Conservation (phyloP, 2,888 invertebrate genomes). For the Monopis laevigella region DNA sequence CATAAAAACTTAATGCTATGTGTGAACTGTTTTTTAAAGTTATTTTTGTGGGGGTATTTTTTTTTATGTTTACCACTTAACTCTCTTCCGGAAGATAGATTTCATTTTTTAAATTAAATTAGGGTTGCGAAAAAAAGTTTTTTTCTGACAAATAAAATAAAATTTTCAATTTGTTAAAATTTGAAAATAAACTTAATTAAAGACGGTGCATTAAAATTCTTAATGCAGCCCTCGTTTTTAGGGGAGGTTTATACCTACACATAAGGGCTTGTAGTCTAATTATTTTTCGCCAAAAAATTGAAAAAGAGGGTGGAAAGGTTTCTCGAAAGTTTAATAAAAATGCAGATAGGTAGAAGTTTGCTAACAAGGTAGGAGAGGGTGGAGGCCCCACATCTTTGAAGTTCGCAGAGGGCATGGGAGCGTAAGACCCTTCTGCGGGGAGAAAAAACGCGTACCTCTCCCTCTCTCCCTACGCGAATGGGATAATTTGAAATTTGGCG, state of each 20-base stretch:
- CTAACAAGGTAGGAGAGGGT: conserved; percentile 33
- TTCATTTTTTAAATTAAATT: too few relatives aligned
- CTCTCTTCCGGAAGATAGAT: conserved; percentile 35
- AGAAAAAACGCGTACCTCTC: too few relatives aligned
- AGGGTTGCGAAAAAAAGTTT: too few relatives aligned
- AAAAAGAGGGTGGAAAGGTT: conserved; percentile 28
- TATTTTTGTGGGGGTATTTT: conserved; percentile 21
- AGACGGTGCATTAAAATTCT: background rate
- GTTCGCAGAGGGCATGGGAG: conserved; percentile 27
- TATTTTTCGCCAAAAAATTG: conserved; percentile 25
- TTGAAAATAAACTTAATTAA: conserved; percentile 9
- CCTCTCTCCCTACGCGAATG: too few relatives aligned
- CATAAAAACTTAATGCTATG: conserved; percentile 29
- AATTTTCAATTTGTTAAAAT: too few relatives aligned
- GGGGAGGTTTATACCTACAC: too few relatives aligned
- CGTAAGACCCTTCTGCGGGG: conserved; percentile 28
- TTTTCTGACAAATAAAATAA: too few relatives aligned
- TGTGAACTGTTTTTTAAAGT: conserved; percentile 32
- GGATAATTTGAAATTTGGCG: conserved; percentile 9
- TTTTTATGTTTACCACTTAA: conserved; percentile 36
- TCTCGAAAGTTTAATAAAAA: conserved; percentile 61
- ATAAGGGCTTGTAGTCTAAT: conserved; percentile 35
- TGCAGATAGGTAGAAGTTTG: conserved; percentile 43
- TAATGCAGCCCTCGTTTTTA: background rate
- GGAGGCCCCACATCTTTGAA: conserved; percentile 46